Base-by-base conservation (phyloP, 2,113 vertebrate genomes). In the Nesogale talazaci region DNA sequence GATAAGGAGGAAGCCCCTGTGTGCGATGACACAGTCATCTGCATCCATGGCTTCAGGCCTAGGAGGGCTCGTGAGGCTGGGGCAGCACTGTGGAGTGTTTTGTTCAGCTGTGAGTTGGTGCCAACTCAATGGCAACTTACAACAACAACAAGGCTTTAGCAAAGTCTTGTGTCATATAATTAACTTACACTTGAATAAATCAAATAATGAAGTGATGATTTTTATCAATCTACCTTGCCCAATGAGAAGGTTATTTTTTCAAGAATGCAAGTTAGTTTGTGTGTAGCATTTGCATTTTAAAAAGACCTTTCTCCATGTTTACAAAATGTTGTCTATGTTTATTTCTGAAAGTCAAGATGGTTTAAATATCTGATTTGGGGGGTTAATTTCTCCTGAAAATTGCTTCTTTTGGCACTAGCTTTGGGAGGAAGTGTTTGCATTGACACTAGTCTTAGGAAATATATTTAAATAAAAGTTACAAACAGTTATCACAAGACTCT, bases 391-490 rank as follows among this genome's bases (percentile, higher is more conserved):
- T n/a, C 31, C 61, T 88, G n/a, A 93, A 52, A 57, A 15, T 70
- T 19, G 83, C 88, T 92, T n/a, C 16, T 2, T 20, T 16, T 52
- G 46, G 46, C 46, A 52, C 9, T 11, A 76, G 56, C 19, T 4
- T 70, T 38, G 86, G 17, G 67, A 72, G 5, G 63, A 38, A 82
- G 1, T 31, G 80, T 85, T 93, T 42, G 19, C 82, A 11, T 0
- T 86, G 34, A 84, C 6, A 82, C 34, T 70, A 11, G 27, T 59
- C 91, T 90, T 94, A 88, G 70, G 77, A 94, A 94, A 77, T 36
- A 12, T 29, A 57, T 52, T 89, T 75, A 88, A 89, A 65, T 75
- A 93, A 86, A 29, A 83, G 1, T 16, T 1, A 57, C 40, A 94
- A 91, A 59, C 89, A 67, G 59, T 92, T 92, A 75, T 4, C 20